Evolutionary conservation across 1,140 invertebrate species (phyloP), one percentile per base, ranked within the genome.

Genomic region (Euglossa dilemma): DNA sequence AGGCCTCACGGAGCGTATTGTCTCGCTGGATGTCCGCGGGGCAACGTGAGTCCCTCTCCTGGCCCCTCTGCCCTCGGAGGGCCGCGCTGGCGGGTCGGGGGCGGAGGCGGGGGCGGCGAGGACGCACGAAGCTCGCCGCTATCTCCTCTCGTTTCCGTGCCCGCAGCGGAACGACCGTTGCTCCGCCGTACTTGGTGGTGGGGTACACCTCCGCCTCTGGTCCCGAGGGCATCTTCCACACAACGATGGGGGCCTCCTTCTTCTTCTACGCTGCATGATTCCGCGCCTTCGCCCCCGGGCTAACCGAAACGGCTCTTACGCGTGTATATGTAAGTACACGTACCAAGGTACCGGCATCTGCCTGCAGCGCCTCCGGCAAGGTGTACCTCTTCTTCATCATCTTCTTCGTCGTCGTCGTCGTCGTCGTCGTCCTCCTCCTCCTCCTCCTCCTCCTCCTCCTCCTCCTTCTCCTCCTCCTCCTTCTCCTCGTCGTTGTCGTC

Each of bases 131-230:
- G 80, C 83, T 84, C 88, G 76, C 88, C 91, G 86, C 89, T 92
- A 92, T 92, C 91, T 91, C 81, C 85, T 86, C 85, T 90, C 90
- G 91, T 92, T 91, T 92, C 89, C 91, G 91, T 85, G 90, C 91
- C 91, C 83, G 87, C 89, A 92, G 88, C 90, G 81, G 90, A 87
- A 87, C 87, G 87, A 88, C 87, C 85, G 80, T 84, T 79, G 81
- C 82, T 84, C 86, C 20, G 73, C 81, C 78, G 74, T 43, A 74
- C 70, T 84, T 82, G 69, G 87, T 59, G 83, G 74, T 85, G 86
- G 86, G 83, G 74, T 88, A 77, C 84, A 87, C 83, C 83, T 87
- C 87, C 73, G 86, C 71, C 86, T 88, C 83, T 88, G 69, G 74
- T 87, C 82, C 50, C 74, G 77, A 54, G 72, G 80, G 52, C 73